Percentiles rank a stretch among this genome's conserved stretches.
phyloP scores from a whole-genome alignment of 2,888 invertebrate species.

The Polyommatus icarus region DNA sequence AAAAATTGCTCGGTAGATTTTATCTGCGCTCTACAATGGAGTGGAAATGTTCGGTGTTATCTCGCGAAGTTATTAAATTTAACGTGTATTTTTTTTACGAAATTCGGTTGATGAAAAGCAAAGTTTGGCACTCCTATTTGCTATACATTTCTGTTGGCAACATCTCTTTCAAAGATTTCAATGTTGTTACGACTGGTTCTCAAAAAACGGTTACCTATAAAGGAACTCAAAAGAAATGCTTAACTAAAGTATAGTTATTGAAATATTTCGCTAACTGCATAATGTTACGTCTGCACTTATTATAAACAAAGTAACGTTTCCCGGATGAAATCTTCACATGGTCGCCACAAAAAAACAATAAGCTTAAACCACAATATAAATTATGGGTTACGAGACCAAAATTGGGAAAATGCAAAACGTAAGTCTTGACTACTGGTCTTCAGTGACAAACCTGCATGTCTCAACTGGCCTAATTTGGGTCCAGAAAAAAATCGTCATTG shows the following conservation, averaged over 20 bases:
- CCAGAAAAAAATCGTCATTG: conserved; percentile 45
- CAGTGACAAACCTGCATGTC: conserved; percentile 66
- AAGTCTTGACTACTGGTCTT: conserved; percentile 57
- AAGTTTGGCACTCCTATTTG: not conserved
- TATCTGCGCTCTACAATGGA: conserved; percentile 57
- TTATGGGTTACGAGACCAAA: conserved; percentile 20
- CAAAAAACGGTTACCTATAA: not conserved
- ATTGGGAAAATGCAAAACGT: conserved; percentile 18
- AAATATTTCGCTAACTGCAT: conserved; percentile 8
- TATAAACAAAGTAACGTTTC: conserved; percentile 2
- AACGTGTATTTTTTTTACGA: not conserved
- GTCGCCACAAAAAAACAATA: conserved; percentile 15
- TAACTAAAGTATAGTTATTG: conserved; percentile 11
- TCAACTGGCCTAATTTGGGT: conserved; percentile 65
- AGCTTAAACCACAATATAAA: conserved; percentile 4
- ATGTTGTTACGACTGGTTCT: not conserved
- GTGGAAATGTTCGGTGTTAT: conserved; percentile 25
- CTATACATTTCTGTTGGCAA: not conserved
- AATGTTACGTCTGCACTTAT: conserved; percentile 17
- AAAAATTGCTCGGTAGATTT: conserved; percentile 71
- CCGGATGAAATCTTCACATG: conserved; percentile 10
- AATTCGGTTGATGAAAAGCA: not conserved
- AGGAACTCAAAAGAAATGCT: not conserved
- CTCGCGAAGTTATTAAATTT: conserved; percentile 3
- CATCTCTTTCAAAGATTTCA: not conserved